Evolutionary conservation across 2,797 vertebrate species (phyloP).

Genomic region (Parauchenoglanis punctatus): DNA sequence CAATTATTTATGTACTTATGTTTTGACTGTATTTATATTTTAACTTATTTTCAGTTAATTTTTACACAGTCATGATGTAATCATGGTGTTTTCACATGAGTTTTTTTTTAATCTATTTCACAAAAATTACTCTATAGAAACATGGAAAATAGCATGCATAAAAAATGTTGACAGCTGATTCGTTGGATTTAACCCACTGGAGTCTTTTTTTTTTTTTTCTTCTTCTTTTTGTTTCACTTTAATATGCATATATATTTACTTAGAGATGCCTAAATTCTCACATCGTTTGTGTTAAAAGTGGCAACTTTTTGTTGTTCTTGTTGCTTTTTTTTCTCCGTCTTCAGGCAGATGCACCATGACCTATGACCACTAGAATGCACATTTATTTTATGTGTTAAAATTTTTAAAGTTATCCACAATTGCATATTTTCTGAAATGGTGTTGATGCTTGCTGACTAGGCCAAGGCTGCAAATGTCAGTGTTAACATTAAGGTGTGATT

Average conservation of each 20-base stretch:
- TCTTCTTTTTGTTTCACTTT: neutral
- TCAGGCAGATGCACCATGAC: neutral
- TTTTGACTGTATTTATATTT: too few species aligned
- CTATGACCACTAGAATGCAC: neutral
- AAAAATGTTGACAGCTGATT: neutral
- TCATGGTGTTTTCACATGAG: neutral
- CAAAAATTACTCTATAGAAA: neutral
- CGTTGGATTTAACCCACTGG: neutral
- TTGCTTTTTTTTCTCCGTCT: too few species aligned
- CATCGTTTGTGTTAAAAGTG: too few species aligned
- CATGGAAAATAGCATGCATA: neutral
- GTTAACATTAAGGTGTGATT: neutral
- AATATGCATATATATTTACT: neutral
- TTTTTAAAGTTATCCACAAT: neutral
- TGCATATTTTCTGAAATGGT: neutral
- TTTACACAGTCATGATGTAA: too few species aligned
- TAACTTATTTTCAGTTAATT: too few species aligned
- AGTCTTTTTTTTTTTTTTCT: neutral
- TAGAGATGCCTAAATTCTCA: too few species aligned
- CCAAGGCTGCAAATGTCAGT: neutral
- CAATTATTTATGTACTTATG: too few species aligned
- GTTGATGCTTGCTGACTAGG: neutral
- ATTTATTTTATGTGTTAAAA: neutral
- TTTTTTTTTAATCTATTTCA: neutral
- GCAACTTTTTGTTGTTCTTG: neutral